Percentiles rank a stretch among this genome's conserved stretches.
phyloP scores from a whole-genome alignment of 2,113 vertebrate genomes.

The Electrona antarctica region DNA sequence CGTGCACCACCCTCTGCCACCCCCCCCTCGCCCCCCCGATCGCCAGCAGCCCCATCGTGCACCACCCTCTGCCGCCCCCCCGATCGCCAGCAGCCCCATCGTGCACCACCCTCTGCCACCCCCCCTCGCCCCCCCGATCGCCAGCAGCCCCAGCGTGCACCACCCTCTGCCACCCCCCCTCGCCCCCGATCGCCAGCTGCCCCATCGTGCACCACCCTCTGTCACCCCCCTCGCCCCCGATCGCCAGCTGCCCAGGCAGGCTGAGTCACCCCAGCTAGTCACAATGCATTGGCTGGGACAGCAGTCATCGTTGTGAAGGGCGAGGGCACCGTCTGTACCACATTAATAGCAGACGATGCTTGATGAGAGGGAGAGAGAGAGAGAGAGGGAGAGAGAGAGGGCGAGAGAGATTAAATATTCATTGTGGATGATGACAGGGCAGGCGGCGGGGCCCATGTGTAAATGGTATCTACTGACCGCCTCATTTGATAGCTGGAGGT shows the following conservation, averaged over 20 bases:
- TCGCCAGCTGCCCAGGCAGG: slow-evolving; percentile 34
- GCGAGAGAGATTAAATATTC: slow-evolving; percentile 69
- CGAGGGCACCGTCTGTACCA: slow-evolving; percentile 43
- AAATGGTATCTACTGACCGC: slow-evolving; percentile 60
- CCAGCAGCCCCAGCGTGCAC: too few relatives aligned
- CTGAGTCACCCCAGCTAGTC: slow-evolving; percentile 58
- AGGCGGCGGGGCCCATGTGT: slow-evolving; percentile 46
- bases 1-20: too few relatives aligned
- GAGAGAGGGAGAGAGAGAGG: slow-evolving; percentile 29
- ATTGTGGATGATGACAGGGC: slow-evolving; percentile 55
- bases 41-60: too few relatives aligned
- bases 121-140: too few relatives aligned
- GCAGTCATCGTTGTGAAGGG: slow-evolving; percentile 42
- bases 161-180: too few relatives aligned
- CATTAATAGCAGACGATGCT: slow-evolving; percentile 55
- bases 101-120: too few relatives aligned
- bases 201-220: slow-evolving; percentile 17
- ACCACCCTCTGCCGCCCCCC: too few relatives aligned
- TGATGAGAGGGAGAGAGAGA: slow-evolving; percentile 50
- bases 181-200: too few relatives aligned
- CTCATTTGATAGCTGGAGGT: slow-evolving; percentile 28
- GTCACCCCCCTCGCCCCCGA: slow-evolving; percentile 7
- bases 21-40: too few relatives aligned
- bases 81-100: too few relatives aligned
- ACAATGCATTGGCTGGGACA: slow-evolving; percentile 52